phyloP scores from a whole-genome alignment of 2,888 invertebrate genomes.

The Lasioglossum malachurum region DNA sequence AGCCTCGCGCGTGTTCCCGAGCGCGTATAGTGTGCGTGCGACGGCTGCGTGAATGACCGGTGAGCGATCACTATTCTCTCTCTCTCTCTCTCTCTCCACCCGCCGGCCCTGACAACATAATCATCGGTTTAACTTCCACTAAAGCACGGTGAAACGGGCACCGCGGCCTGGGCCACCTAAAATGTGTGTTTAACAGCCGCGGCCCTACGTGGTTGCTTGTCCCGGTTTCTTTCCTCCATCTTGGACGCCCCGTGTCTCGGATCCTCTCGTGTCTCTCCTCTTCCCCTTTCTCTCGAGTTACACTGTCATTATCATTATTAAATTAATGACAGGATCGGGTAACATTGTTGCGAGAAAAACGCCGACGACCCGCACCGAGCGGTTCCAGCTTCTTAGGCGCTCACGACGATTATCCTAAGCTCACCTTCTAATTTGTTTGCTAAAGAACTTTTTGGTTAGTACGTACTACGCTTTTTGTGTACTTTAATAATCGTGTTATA shows the following conservation, averaged over 20 bases:
- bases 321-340: conserved; percentile 55
- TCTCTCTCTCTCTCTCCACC: conserved; percentile 20
- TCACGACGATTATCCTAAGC: neutral
- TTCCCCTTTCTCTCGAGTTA: conserved; percentile 45
- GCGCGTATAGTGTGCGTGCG: conserved; percentile 1
- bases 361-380: neutral
- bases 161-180: conserved; percentile 81
- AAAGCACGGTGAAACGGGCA: conserved; percentile 82
- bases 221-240: neutral
- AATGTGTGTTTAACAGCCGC: conserved; percentile 81
- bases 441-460: neutral
- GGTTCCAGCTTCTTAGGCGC: neutral
- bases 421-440: neutral
- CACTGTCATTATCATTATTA: conserved; percentile 61
- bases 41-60: conserved; percentile 72
- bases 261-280: neutral
- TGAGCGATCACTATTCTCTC: conserved; percentile 81
- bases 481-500: neutral
- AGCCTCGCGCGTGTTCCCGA: neutral
- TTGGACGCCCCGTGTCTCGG: neutral
- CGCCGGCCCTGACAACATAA: conserved; percentile 83
- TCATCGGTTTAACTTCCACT: conserved; percentile 84
- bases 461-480: neutral
- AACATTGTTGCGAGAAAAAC: conserved; percentile 25
- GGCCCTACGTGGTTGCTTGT: conserved; percentile 23